A percentile compares a stretch with the other conserved stretches of the same genome.
Conservation (phyloP, 1,140 invertebrate species). For the Apis laboriosa region DNA sequence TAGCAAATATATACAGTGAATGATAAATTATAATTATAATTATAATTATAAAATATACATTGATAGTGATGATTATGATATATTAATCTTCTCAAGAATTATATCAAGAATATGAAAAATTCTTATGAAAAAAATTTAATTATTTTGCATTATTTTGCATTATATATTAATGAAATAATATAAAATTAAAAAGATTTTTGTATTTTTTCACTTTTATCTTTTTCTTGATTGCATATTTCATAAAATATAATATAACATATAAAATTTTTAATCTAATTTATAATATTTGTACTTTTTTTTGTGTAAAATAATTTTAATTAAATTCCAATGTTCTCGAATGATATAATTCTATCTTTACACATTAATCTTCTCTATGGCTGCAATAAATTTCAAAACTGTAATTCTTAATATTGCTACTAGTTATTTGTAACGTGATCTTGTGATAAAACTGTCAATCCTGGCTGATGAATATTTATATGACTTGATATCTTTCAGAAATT, state of each 20-base stretch:
- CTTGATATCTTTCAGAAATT: slow-evolving; percentile 43
- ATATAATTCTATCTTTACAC: not conserved
- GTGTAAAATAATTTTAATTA: not conserved
- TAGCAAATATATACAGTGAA: not conserved
- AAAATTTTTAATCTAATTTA: not conserved
- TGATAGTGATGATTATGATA: not conserved
- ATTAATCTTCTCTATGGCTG: slow-evolving; percentile 2
- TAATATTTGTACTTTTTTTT: not conserved
- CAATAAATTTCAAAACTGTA: slow-evolving; percentile 53
- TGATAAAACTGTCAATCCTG: slow-evolving; percentile 54
- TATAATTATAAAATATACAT: too few relatives aligned
- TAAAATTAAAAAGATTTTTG: not conserved
- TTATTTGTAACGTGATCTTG: slow-evolving; percentile 28
- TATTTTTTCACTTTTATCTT: not conserved
- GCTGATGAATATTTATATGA: slow-evolving; percentile 41
- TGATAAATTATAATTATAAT: too few relatives aligned
- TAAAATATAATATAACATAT: not conserved
- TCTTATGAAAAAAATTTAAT: not conserved
- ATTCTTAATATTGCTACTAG: slow-evolving; percentile 35
- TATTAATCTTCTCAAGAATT: not conserved
- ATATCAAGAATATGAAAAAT: not conserved
- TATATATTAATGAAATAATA: not conserved
- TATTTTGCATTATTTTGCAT: not conserved
- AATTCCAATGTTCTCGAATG: not conserved
- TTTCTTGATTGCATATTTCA: not conserved